Evolutionary conservation across 2,888 invertebrate genomes (phyloP).

Genomic region (Meghimatium bilineatum): DNA sequence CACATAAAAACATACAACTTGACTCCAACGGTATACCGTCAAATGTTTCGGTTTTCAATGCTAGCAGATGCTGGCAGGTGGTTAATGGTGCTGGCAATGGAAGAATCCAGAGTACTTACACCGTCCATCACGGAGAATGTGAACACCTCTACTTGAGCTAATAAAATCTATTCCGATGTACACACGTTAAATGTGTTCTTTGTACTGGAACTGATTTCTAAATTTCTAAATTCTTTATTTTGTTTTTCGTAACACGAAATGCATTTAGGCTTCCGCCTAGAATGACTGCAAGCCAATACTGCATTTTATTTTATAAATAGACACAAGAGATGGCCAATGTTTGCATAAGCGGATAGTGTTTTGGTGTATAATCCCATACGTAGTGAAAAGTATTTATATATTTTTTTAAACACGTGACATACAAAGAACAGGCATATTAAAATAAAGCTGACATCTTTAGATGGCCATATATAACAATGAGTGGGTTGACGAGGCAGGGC

Average conservation of each 20-base stretch:
- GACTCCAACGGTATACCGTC: not conserved
- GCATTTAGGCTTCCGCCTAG: not conserved
- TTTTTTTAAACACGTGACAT: too few relatives aligned
- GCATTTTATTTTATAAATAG: not conserved
- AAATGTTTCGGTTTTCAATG: not conserved
- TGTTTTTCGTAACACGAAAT: not conserved
- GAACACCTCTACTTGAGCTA: not conserved
- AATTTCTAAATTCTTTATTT: not conserved
- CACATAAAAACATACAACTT: not conserved
- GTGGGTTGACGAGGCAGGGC: too few relatives aligned
- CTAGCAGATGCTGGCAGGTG: conserved; percentile 32
- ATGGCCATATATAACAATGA: too few relatives aligned
- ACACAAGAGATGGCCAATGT: not conserved
- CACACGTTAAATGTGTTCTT: not conserved
- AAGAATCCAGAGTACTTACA: not conserved
- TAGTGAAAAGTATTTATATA: too few relatives aligned
- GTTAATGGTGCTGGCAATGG: conserved; percentile 15
- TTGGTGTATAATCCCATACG: not conserved
- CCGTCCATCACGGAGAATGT: conserved; percentile 8
- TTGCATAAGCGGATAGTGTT: not conserved
- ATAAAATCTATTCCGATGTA: not conserved
- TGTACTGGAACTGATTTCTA: not conserved
- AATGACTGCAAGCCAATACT: not conserved
- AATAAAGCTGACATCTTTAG: too few relatives aligned
- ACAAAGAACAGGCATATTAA: too few relatives aligned